Base-by-base conservation (phyloP, 2,113 vertebrate genomes). In the Sinocyclocheilus grahami region DNA sequence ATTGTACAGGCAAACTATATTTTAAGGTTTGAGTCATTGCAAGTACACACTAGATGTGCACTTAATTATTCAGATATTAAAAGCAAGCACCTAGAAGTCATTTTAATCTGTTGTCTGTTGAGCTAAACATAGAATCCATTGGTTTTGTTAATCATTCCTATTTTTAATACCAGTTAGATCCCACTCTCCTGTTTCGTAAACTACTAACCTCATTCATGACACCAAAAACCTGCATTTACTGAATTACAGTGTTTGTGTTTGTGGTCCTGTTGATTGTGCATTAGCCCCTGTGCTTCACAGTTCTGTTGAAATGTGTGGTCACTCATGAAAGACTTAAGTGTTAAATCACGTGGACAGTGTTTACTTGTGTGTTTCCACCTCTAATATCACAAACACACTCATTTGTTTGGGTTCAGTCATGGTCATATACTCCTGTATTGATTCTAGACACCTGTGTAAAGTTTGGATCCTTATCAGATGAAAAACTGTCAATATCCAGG, bases 381-480 rank as follows among this genome's bases (percentile, higher is more conserved):
- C 27, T 58, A 67, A 69, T 33, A 81, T 86, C 77, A 63, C 76
- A 85, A 87, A 89, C 89, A 92, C 90, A 80, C 83, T 9, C 42
- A 90, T 77, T 90, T 91, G 87, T 76, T 75, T 80, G 74, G 87
- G 30, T 55, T 83, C 86, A 89, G 72, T 88, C 9, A 0, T 13
- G 89, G 91, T 30, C 83, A 46, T 11, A 46, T 46, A 2, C 42
- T 46, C 42, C 58, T 74, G 11, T 92, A 93, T 93, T 84, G 93
- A 95, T 92, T 85, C 18, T 46, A 90, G 90, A 89, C 92, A 92
- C 90, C 89, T 91, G 92, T 92, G 69, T 63, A 84, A 74, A 46
- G 37, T 78, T 33, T 83, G 46, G 14, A 55, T 62, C 30, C 62
- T 76, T 75, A 42, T 74, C 53, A 22, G 12, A 60, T 3, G 24